Evolutionary conservation across 2,888 invertebrate genomes (phyloP), one percentile per base, ranked within the genome.

Genomic region (Sphecodes monilicornis): DNA sequence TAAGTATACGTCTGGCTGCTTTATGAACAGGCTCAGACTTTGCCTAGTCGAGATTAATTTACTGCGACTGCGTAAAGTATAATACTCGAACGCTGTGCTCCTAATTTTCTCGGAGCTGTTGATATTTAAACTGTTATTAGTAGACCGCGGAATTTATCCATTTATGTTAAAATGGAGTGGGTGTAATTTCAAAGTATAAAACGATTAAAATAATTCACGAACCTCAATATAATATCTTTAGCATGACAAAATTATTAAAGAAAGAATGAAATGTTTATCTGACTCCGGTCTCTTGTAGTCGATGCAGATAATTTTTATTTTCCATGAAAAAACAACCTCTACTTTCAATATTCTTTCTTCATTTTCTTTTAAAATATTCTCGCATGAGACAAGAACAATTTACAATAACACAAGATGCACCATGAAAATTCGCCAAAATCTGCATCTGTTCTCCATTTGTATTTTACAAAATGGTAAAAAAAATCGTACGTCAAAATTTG

Each of bases 1-100:
- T 57, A 57, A 57, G n/a, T 57, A 57, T 57, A 57, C 57, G 26
- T 26, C 57, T 57, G n/a, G 26, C 26, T 57, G 57, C 57, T n/a
- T 26, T 26, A 26, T 26, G 26, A 26, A 57, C 57, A 26, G 57
- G 0, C 26, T 11, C 57, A 4, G 57, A 26, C 4, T 26, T 13
- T 13, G 26, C 57, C 57, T 26, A n/a, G 26, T 57, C 26, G 57
- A 26, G 13, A 57, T 57, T 57, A 26, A 57, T 57, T 50, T 50
- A 50, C 22, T 2, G 46, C 2, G 8, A 22, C 22, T 22, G 46
- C 22, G 46, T 22, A 8, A 50, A 22, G 22, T 50, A 50, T 50
- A 50, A 50, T 50, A 22, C 6, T 50, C 22, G 22, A 22, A 50
- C 46, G 46, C 22, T 22, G 46, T 22, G 46, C 46, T 46, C 8